Base-by-base conservation (phyloP, 2,113 vertebrate genomes). In the Hyaena hyaena region DNA sequence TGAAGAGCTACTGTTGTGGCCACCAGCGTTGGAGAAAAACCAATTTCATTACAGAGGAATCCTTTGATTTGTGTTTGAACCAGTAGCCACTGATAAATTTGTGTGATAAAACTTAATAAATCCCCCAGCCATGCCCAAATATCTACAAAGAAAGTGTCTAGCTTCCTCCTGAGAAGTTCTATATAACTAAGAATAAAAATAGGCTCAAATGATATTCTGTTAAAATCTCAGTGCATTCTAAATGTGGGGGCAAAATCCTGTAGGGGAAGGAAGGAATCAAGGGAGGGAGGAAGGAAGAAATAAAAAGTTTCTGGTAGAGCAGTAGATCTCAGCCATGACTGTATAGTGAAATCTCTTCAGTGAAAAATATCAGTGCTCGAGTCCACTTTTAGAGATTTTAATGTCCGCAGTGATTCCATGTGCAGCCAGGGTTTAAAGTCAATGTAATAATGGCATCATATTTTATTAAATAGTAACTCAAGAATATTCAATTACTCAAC, bases 101-200 rank as follows among this genome's bases (percentile, higher is more conserved):
- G 48, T 80, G 23, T 31, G 26, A 77, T 77, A 48, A 85, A 93
- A 93, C 26, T 82, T 76, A 68, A 65, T 31, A 85, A 95, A 68
- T 74, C 5, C 16, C 23, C 21, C 10, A 63, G 8, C 8, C 8
- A 1, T 58, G 23, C 15, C 24, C 24, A 35, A 80, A 21, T 61
- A 73, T 31, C 16, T 90, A 63, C 31, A 74, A 87, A 92, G 65
- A 93, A 95, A 94, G 85, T 73, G 28, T n/a, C 31, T 21, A 80
- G 11, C 61, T 90, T 17, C 93, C 19, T 88, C 14, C 33, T 83
- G 92, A 92, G 58, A 79, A 73, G 23, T 17, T 15, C 26, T 73
- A 53, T n/a, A 65, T 26, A 76, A 63, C 8, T 19, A 84, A 83
- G 35, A 90, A 66, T 45, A 15, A 28, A 86, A 86, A 61, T 28